A percentile compares a stretch with the other conserved stretches of the same genome.
phyloP scores from a whole-genome alignment of 1,140 invertebrate genomes.

The Vanessa tameamea region DNA sequence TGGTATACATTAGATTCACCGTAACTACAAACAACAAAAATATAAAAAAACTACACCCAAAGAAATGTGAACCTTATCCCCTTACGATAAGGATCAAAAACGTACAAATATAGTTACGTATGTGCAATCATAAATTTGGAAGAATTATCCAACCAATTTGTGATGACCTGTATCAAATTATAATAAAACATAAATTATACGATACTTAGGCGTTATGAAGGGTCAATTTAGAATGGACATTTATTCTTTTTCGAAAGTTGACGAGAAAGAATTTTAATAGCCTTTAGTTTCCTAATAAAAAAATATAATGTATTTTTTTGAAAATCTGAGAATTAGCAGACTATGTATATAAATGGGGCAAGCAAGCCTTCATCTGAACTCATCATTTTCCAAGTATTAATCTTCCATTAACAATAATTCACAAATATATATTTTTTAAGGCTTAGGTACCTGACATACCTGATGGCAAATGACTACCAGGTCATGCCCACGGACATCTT shows the following conservation, averaged over 20 bases:
- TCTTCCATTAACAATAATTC: too few relatives aligned
- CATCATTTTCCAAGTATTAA: too few relatives aligned
- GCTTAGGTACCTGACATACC: too few relatives aligned
- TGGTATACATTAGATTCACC: slow-evolving; percentile 57
- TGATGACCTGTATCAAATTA: slow-evolving; percentile 6
- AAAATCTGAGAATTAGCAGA: too few relatives aligned
- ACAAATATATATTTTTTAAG: too few relatives aligned
- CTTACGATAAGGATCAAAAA: not conserved
- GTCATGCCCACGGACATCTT: too few relatives aligned
- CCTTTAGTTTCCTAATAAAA: not conserved
- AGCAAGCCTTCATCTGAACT: too few relatives aligned
- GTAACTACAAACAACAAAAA: slow-evolving; percentile 41
- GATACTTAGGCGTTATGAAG: not conserved
- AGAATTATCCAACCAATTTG: not conserved
- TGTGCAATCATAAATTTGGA: not conserved
- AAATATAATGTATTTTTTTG: too few relatives aligned
- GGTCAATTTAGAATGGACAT: slow-evolving; percentile 5
- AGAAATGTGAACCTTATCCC: slow-evolving; percentile 40
- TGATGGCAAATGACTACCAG: too few relatives aligned
- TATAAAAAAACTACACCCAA: slow-evolving; percentile 22
- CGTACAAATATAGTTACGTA: not conserved
- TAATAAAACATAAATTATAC: not conserved
- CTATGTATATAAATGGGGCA: too few relatives aligned
- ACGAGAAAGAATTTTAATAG: not conserved
- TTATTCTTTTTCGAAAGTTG: slow-evolving; percentile 13